These are phyloP conservation scores for Sebastes fasciatus DNA, from an alignment of 2,113 vertebrate genomes.

Conservation along the genomic window DNA sequence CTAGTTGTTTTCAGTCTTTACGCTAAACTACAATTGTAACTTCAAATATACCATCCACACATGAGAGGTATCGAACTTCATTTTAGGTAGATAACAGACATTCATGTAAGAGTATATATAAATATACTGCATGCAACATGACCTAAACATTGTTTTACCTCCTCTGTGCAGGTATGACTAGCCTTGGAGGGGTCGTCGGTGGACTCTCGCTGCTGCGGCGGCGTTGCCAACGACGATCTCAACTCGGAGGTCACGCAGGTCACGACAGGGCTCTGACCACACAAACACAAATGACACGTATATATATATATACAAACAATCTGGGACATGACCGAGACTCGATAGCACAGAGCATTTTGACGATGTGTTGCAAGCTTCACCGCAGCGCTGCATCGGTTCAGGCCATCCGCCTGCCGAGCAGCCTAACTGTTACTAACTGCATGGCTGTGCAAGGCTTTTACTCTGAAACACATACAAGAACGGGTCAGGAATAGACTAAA, in stretches of 20 bases:
- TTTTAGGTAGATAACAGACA: background rate
- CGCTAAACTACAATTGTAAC: background rate
- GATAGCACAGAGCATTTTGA: conserved; percentile 9
- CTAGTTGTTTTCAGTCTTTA: background rate
- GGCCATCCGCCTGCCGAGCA: background rate
- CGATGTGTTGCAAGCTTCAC: background rate
- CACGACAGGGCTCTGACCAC: conserved; percentile 81
- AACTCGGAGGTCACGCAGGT: conserved; percentile 88
- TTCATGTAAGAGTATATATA: background rate
- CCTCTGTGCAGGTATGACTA: conserved; percentile 92
- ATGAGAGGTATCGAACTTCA: background rate
- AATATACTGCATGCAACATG: background rate
- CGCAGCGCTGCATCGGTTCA: conserved; percentile 6
- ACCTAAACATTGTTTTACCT: background rate
- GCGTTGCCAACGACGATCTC: conserved; percentile 83
- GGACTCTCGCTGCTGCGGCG: conserved; percentile 79
- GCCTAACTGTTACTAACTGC: background rate
- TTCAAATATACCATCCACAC: background rate
- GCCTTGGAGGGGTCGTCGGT: conserved; percentile 91
- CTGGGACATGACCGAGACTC: background rate
- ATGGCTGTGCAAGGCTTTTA: conserved; percentile 32
- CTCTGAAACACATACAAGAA: background rate
- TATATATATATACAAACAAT: background rate
- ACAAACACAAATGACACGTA: background rate
- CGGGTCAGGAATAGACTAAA: background rate